phyloP scores from a whole-genome alignment of 2,888 invertebrate species.

The Drosophila borborema region DNA sequence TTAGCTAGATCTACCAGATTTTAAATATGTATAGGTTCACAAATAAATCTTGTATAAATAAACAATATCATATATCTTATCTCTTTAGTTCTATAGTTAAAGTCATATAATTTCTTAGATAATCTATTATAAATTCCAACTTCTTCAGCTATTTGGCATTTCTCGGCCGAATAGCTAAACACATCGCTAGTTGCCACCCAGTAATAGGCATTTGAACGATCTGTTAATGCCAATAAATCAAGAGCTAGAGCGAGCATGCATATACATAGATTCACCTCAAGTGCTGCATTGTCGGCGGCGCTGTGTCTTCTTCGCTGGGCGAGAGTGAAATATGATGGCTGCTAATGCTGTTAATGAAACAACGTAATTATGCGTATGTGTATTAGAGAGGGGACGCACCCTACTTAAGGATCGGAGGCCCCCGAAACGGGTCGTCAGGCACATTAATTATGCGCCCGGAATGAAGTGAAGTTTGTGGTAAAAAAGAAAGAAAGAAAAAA shows the following conservation, averaged over 20 bases:
- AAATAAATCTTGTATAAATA: no score
- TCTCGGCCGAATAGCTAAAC: conserved; percentile 12
- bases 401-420: conserved; percentile 67
- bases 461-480: conserved; percentile 32
- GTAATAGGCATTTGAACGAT: conserved; percentile 66
- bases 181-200: conserved; percentile 78
- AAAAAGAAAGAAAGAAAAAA: conserved; percentile 4
- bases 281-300: conserved; percentile 47
- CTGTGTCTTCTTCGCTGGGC: conserved; percentile 45
- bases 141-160: neutral
- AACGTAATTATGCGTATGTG: conserved; percentile 80
- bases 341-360: conserved; percentile 84
- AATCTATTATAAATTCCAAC: neutral
- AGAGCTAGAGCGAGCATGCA: conserved; percentile 13
- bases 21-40: no score
- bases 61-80: no score
- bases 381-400: conserved; percentile 71
- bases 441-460: conserved; percentile 79
- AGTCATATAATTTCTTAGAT: neutral
- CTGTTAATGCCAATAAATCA: conserved; percentile 82
- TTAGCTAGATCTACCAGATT: no score
- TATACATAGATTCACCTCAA: conserved; percentile 61
- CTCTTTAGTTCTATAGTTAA: no score
- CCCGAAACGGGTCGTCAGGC: conserved; percentile 64
- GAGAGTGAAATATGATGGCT: conserved; percentile 79